These are phyloP conservation scores for Montipora cactus DNA, from an alignment of 64 coral and sea anemone species.

Conservation along the genomic window DNA sequence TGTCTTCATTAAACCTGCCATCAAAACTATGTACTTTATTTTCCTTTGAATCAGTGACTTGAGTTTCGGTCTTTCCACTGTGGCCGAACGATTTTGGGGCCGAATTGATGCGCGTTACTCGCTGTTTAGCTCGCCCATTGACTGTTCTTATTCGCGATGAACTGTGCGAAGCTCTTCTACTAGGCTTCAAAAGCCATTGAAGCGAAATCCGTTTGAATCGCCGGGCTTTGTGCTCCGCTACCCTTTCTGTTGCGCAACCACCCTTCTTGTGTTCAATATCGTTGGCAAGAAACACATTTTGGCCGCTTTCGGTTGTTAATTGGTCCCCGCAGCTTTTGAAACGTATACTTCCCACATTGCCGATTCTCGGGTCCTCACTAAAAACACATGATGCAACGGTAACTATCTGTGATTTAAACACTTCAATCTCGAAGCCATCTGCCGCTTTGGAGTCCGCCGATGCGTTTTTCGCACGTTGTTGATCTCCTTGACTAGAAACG, in stretches of 20 bases:
- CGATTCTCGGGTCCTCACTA: neutral
- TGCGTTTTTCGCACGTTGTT: neutral
- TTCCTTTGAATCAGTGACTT: conserved; percentile 14
- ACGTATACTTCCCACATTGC: conserved; percentile 25
- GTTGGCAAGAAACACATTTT: neutral
- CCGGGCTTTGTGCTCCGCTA: conserved; percentile 16
- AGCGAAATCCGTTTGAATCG: conserved; percentile 66
- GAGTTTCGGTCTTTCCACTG: neutral
- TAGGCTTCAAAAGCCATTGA: conserved; percentile 75
- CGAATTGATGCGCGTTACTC: conserved; percentile 74
- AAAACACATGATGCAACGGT: conserved; percentile 17
- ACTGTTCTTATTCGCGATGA: conserved; percentile 31
- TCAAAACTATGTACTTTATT: neutral
- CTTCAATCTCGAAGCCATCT: conserved; percentile 18
- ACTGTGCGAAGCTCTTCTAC: conserved; percentile 24
- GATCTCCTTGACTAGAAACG: neutral
- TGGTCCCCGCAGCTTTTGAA: conserved; percentile 40
- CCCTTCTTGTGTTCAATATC: neutral
- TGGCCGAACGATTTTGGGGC: conserved; percentile 76
- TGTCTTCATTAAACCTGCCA: neutral
- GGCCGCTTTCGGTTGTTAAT: neutral
- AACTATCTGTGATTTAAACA: conserved; percentile 37
- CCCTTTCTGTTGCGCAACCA: neutral
- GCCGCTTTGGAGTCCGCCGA: neutral
- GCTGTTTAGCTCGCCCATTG: conserved; percentile 23